A percentile compares a stretch with the other conserved stretches of the same genome.
These are phyloP conservation scores for Cydia amplana DNA, from an alignment of 1,140 invertebrate species.

Conservation along the genomic window DNA sequence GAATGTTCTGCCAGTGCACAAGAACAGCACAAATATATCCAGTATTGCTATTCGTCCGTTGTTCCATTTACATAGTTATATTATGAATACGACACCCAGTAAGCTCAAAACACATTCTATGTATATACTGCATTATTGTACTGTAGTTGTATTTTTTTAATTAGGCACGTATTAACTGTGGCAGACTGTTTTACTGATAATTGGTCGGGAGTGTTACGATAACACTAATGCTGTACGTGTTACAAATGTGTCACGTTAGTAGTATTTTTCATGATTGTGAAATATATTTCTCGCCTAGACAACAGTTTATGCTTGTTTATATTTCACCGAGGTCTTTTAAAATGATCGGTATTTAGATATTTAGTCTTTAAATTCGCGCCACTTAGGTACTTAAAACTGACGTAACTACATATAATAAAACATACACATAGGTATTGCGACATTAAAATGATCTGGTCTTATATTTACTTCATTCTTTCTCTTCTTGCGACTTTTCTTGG, in stretches of 20 bases:
- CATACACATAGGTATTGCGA: too few relatives aligned
- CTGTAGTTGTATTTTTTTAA: neutral
- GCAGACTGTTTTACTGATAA: neutral
- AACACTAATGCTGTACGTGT: slow-evolving; percentile 7
- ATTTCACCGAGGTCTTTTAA: neutral
- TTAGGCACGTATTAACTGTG: neutral
- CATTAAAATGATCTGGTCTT: too few relatives aligned
- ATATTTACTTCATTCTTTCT: too few relatives aligned
- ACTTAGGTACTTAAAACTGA: too few relatives aligned
- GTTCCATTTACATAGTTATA: too few relatives aligned
- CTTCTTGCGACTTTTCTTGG: too few relatives aligned
- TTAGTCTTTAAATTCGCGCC: neutral
- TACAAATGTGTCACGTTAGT: neutral
- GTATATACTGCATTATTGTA: too few relatives aligned
- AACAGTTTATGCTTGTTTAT: neutral
- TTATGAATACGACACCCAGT: too few relatives aligned
- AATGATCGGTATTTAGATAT: neutral
- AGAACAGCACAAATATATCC: neutral
- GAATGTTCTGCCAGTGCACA: too few relatives aligned
- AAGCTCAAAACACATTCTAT: too few relatives aligned
- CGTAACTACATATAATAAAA: too few relatives aligned
- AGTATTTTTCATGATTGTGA: slow-evolving; percentile 3
- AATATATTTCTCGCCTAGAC: neutral
- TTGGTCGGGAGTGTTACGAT: neutral
- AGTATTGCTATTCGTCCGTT: neutral